phyloP scores from a whole-genome alignment of 2,113 vertebrate genomes.

The Rostratula benghalensis region DNA sequence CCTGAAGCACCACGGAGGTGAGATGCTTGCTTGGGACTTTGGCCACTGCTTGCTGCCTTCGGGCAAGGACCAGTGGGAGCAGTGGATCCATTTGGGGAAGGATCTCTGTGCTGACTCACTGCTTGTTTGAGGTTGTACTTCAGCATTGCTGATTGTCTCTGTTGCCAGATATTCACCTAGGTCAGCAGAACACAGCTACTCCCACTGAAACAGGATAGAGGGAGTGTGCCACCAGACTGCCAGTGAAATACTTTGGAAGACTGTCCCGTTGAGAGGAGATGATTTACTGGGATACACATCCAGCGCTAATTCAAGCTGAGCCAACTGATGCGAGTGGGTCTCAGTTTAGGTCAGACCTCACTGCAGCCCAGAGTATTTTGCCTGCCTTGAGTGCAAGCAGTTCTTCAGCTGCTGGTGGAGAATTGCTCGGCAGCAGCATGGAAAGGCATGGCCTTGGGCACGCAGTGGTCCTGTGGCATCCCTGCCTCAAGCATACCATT shows the following conservation, averaged over 20 bases:
- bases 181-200: background rate
- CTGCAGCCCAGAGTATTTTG: background rate
- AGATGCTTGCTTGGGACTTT: accelerated
- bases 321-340: background rate
- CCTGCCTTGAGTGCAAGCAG: background rate
- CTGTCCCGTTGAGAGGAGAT: background rate
- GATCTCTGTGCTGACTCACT: background rate
- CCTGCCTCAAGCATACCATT: background rate
- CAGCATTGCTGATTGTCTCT: background rate
- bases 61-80: background rate
- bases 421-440: accelerated
- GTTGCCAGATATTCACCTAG: background rate
- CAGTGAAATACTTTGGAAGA: background rate
- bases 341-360: background rate
- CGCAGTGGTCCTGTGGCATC: background rate
- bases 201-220: background rate
- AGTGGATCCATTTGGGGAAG: background rate
- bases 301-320: background rate
- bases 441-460: accelerated
- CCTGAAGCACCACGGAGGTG: accelerated
- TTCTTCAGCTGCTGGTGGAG: background rate
- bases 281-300: background rate
- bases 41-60: background rate
- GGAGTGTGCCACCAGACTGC: background rate
- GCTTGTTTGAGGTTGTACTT: background rate